Base-by-base conservation (phyloP, 2,888 invertebrate genomes). In the Xylophagus ater region DNA sequence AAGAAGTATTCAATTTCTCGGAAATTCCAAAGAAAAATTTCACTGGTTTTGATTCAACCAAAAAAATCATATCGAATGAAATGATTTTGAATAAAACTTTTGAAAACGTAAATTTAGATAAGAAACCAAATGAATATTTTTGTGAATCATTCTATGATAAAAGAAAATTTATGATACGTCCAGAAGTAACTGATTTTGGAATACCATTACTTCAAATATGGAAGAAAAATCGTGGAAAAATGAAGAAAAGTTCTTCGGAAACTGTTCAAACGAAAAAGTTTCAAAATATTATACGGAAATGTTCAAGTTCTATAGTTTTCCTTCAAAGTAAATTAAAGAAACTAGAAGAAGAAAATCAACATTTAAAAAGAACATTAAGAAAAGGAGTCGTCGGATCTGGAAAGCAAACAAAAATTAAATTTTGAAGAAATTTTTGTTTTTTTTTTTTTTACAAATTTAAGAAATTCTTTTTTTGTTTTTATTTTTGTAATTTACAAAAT, bases 1-100 rank as follows among this genome's bases (percentile, higher is more conserved):
- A 34, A 13, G 14, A 25, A 17, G 34, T 34, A 3, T 34, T 24
- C 25, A 34, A 34, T 25, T 34, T 34, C 18, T 34, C 34, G 10
- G 34, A 34, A 34, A 25, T 26, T 12, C 34, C 34, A 3, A 14
- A 28, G 1, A 18, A n/a, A 19, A 12, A 28, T 4, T 12, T 36
- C 1, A 14, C 5, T 13, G 12, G 19, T 7, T 26, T 28, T 12
- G n/a, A n/a, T n/a, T n/a, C n/a, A n/a, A n/a, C n/a, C n/a, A n/a
- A n/a, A n/a, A n/a, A n/a, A n/a, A n/a, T n/a, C n/a, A n/a, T n/a
- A n/a, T n/a, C n/a, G n/a, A n/a, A n/a, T n/a, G n/a, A n/a, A n/a
- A n/a, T n/a, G n/a, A n/a, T n/a, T n/a, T n/a, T n/a, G n/a, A n/a
- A n/a, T n/a, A n/a, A n/a, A n/a, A n/a, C n/a, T n/a, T n/a, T n/a